Evolutionary conservation across 2,888 invertebrate species (phyloP), one percentile per base, ranked within the genome.

Genomic region (Amiota communis): DNA sequence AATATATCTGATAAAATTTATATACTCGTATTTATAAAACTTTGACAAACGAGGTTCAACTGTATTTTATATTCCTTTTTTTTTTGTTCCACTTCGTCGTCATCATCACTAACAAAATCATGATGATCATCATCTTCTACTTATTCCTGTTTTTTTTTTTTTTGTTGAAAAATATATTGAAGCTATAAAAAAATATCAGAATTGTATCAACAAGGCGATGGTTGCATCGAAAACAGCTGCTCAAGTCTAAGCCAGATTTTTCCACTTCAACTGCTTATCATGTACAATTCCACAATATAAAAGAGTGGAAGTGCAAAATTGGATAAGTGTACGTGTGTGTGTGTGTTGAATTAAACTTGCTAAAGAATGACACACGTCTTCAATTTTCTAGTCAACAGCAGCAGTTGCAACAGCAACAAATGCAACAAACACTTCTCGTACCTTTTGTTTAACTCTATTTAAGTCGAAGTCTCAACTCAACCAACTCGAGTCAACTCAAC

Each of bases 301-400:
- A 17, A 23, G 12, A 57, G 57, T 20, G 57, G 17, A 57, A 15
- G 17, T 59, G 59, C 20, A 23, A 63, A 36, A 46, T 2, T 36
- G 36, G 4, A 36, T 36, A 36, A 4, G 36, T 36, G 36, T 36
- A 6, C 0, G 36, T 36, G 36, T 36, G 36, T 36, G 3, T 63
- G 46, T 63, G 63, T 23, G 63, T 8, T n/a, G 12, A 23, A n/a
- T 53, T 51, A 17, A 15, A 53, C 67, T 68, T 68, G 67, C 67
- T 68, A 23, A 53, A 53, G 67, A 68, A 68, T 68, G 67, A 68
- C 67, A 68, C 51, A 68, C 67, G 78, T 78, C 84, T 78, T 79
- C 78, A 85, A 85, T 83, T 83, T 78, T 81, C 82, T 78, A 82
- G 79, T 77, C 77, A 76, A 74, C 79, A 51, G 67, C 47, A 68